Conservation (phyloP, 2,113 vertebrate species). For the Gopherus evgoodei region DNA sequence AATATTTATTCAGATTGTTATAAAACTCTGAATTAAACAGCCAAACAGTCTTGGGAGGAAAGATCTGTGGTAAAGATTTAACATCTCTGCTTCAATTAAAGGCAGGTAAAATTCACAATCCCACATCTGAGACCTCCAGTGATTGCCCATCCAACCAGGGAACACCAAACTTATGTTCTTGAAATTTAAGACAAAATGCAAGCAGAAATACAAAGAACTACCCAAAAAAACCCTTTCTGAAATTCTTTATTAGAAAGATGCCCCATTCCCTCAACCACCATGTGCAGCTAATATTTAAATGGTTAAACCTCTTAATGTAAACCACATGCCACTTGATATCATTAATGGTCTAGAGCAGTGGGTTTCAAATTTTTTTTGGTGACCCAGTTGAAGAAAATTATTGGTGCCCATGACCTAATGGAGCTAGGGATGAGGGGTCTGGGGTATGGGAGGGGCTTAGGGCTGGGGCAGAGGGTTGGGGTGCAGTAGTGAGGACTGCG, state of each 20-base stretch:
- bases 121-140: not conserved
- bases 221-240: not conserved
- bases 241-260: not conserved
- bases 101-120: not conserved
- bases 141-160: not conserved
- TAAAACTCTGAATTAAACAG: not conserved
- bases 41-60: not conserved
- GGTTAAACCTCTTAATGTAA: not conserved
- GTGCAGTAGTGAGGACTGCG: too few species aligned
- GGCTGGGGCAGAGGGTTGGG: too few species aligned
- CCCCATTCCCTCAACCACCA: not conserved
- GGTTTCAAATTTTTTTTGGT: too few species aligned
- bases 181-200: not conserved
- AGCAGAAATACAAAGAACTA: not conserved
- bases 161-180: not conserved
- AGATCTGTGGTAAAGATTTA: not conserved
- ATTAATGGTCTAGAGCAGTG: not conserved
- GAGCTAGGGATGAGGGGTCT: too few species aligned
- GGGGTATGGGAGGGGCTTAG: too few species aligned
- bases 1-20: not conserved
- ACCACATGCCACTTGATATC: not conserved
- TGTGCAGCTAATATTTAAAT: not conserved
- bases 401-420: too few species aligned
- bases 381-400: too few species aligned
- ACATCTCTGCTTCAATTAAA: not conserved